Base-by-base conservation (phyloP, 2,113 vertebrate species). In the Poeciliopsis turrubarensis region DNA sequence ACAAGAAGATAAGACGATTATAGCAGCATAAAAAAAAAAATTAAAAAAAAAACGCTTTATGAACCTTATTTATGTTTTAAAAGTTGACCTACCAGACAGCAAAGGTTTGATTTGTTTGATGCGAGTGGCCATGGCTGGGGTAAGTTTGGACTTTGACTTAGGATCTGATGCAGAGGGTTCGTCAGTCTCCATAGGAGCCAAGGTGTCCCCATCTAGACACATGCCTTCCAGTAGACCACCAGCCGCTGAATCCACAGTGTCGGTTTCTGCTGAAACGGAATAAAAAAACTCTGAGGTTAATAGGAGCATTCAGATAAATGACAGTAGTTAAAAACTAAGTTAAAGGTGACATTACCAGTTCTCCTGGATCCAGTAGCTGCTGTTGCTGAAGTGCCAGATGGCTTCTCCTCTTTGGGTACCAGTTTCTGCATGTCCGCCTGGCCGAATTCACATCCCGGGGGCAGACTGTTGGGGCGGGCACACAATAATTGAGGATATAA, bases 351-450 rank as follows among this genome's bases (percentile, higher is more conserved):
- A 83, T 91, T 95, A 98, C 97, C 97, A 86, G 95, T 83, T 94
- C 87, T 95, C 88, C 94, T 95, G 77, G 94, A 91, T 72, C 94
- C 94, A 87, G 95, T 94, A 22, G 90, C 77, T 13, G 90, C 17
- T 7, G 81, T 19, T 37, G 91, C 79, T 65, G 83, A 57, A n/a
- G 82, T 86, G 86, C 84, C 82, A 39, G 91, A 82, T 51, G 94
- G 92, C 85, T 97, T 97, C 83, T 98, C 97, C 77, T 98, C 97
- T 89, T 97, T 98, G 81, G 97, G 97, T 61, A 97, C 95, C 66
- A 97, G 92, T 89, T 98, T 98, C 91, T 97, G 97, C 97, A 98
- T 98, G 91, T 98, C 97, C 0, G 95, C 96, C 87, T 98, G 97
- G 62, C 97, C 97, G 92, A 98, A 98, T 89, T 98, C 97, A 87